These are phyloP conservation scores for Equus przewalskii DNA, from an alignment of 2,113 vertebrate genomes.

Conservation along the genomic window DNA sequence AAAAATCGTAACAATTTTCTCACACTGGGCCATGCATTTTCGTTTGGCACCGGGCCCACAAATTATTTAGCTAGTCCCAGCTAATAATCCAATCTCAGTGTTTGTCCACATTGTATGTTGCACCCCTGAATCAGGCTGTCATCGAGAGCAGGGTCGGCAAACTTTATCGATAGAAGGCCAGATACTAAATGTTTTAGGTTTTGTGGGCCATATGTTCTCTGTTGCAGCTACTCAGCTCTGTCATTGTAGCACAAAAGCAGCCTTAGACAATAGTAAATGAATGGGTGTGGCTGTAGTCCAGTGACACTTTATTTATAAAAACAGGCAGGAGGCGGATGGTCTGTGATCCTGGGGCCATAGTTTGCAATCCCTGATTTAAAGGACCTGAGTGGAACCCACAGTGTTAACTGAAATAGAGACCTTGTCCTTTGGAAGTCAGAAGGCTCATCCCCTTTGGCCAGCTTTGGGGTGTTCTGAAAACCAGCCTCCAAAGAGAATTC, in stretches of 20 bases:
- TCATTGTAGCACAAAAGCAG: not conserved
- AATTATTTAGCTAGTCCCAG: not conserved
- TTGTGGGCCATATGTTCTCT: not conserved
- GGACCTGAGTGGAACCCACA: not conserved
- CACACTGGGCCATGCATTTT: not conserved
- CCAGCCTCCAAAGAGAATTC: not conserved
- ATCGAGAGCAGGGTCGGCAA: not conserved
- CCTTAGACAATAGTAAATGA: fast-evolving
- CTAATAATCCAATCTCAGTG: not conserved
- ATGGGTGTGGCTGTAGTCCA: no score
- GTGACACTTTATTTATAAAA: not conserved
- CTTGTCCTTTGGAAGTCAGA: not conserved
- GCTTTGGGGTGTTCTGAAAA: not conserved
- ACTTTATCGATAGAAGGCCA: not conserved
- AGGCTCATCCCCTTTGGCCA: not conserved
- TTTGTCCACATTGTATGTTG: not conserved
- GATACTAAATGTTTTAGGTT: not conserved
- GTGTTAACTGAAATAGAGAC: not conserved
- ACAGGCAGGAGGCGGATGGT: not conserved
- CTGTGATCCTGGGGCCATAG: not conserved
- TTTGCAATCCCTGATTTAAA: not conserved
- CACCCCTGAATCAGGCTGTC: not conserved
- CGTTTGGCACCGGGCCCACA: not conserved
- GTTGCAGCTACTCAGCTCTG: not conserved
- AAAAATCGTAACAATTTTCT: not conserved